Base-by-base conservation (phyloP, 2,888 invertebrate species). In the Cryptocephalus moraei region DNA sequence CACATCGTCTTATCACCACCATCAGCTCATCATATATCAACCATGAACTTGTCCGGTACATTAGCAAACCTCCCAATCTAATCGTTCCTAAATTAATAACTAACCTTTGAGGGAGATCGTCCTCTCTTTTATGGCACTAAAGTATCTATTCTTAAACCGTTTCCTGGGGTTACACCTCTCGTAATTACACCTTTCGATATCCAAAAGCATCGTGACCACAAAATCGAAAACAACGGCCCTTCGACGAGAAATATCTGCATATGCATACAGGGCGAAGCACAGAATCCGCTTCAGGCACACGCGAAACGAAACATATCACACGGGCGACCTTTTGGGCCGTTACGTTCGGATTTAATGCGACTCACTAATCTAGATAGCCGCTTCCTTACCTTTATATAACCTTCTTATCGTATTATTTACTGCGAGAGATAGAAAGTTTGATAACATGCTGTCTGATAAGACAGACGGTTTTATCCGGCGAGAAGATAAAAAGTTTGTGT, bases 381-480 rank as follows among this genome's bases (percentile, higher is more conserved):
- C 43, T 52, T 50, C 45, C 50, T 49, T 47, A 48, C 49, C 54
- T 54, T 54, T 54, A 54, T 54, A 52, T 52, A 50, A 54, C 49
- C 48, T 54, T 48, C 48, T 49, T 54, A 54, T 54, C 54, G 48
- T 49, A 49, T 49, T 52, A 46, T 49, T 54, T 36, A 36, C 36
- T 36, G 12, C 36, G 12, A n/a, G 36, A 36, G 36, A 36, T 36
- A 36, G 22, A 22, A 22, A 22, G 22, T 22, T 4, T 22, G 22
- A 22, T 22, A 22, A 11, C 36, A 36, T 11, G 36, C 36, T 11
- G 36, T 36, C 36, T 36, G 36, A 36, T 36, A 36, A 36, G 36
- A 12, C 12, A 11, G 12, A 36, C 36, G 36, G 11, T 11, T 36
- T 36, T 36, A 36, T 36, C 36, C 12, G 36, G 12, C 4, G 11